Percentiles rank a stretch among this genome's conserved stretches.
These are phyloP conservation scores for Ridgeia piscesae DNA, from an alignment of 1,140 invertebrate species.

Conservation along the genomic window DNA sequence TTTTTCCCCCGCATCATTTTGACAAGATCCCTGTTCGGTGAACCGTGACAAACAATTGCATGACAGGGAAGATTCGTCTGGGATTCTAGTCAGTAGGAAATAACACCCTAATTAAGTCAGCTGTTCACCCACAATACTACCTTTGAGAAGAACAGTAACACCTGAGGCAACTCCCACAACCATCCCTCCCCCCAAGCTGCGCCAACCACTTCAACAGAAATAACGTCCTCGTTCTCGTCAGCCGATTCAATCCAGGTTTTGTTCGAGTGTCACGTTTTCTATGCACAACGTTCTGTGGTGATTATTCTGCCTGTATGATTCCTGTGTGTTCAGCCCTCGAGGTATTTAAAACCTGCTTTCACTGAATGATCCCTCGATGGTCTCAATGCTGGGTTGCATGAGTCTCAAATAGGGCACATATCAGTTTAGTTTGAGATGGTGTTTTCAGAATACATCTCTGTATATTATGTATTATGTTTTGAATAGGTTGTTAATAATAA, in stretches of 20 bases:
- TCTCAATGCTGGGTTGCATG: neutral
- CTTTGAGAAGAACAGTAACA: neutral
- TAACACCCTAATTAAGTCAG: neutral
- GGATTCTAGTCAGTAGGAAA: neutral
- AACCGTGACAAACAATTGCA: neutral
- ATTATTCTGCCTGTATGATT: neutral
- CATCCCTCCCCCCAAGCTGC: neutral
- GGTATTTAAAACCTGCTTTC: neutral
- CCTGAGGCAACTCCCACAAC: neutral
- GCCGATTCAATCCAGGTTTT: neutral
- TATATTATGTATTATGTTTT: too few species aligned
- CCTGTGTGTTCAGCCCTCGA: neutral
- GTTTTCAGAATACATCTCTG: neutral
- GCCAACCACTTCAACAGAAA: neutral
- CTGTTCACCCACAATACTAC: neutral
- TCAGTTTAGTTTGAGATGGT: neutral
- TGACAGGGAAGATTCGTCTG: neutral
- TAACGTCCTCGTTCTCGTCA: neutral
- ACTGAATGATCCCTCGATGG: neutral
- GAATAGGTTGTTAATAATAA: too few species aligned
- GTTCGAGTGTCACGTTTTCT: neutral
- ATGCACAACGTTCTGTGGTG: neutral
- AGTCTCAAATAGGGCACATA: neutral
- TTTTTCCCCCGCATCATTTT: neutral
- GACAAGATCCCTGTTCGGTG: neutral